Evolutionary conservation across 2,888 invertebrate genomes (phyloP), one percentile per base, ranked within the genome.

Genomic region (Ephialtes manifestator): DNA sequence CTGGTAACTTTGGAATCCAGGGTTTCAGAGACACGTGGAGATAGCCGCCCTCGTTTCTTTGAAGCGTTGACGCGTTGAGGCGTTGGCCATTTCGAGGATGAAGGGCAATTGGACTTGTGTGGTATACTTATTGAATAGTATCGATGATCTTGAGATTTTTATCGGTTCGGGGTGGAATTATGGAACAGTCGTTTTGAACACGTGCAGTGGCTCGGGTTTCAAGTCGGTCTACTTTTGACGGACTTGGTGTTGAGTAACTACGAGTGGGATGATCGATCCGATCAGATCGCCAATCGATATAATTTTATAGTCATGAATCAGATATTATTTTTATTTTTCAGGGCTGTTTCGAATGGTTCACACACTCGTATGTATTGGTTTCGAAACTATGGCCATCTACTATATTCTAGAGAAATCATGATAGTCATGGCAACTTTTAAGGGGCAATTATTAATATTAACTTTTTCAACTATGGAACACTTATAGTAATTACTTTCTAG

Each of bases 31-130:
- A 11, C 75, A 48, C 74, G 83, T 43, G 75, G 35, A 71, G 68
- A 35, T 35, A 39, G 8, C 55, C n/a, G 60, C 60, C 55, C 71
- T 65, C 53, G 53, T 79, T 75, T 70, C 31, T 60, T 70, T n/a
- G 46, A 28, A 43, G 55, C 80, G 55, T 78, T 70, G 75, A 79
- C 74, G 78, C 63, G 70, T 74, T 35, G 72, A 58, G 55, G 24
- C n/a, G 63, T 63, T 35, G 51, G 71, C 67, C 79, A 85, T 79
- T 68, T 70, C 79, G 68, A 63, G 63, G 68, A 79, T 72, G 43
- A 68, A 68, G 53, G 58, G 46, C 70, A 39, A 76, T 71, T 39
- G 71, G 65, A 63, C 51, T 20, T 1, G 48, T 71, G 20, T 20
- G 65, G 11, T 78, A 70, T 18, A 70, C 46, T 51, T 48, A 20